Evolutionary conservation across 2,797 vertebrate species (phyloP).

Genomic region (Uromys caudimaculatus): DNA sequence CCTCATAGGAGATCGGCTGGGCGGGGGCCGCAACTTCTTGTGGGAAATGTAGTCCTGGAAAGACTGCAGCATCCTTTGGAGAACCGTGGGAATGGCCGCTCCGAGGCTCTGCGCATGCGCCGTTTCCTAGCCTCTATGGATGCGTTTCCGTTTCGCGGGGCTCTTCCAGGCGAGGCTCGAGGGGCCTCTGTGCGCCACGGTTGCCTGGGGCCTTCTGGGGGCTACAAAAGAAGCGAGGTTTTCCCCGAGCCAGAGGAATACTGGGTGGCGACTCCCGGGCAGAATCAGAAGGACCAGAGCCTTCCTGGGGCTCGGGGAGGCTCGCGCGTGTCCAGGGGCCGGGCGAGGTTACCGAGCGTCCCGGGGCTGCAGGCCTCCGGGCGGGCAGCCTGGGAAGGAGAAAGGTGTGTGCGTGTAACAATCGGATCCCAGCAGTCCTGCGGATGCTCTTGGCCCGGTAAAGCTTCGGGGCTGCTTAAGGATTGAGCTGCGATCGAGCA

Average conservation of each 20-base stretch:
- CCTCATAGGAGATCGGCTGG: not conserved
- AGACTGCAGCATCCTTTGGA: accelerated
- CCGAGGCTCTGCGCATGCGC: not conserved
- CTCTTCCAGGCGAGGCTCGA: accelerated
- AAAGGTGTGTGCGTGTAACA: not conserved
- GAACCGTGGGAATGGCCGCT: not conserved
- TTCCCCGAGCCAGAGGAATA: not conserved
- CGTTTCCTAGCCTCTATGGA: accelerated
- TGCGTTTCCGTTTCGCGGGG: not conserved
- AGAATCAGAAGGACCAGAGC: not conserved
- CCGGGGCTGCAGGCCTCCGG: not conserved
- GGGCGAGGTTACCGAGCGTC: not conserved
- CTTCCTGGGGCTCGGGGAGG: not conserved
- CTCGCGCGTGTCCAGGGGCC: not conserved
- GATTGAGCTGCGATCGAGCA: not conserved
- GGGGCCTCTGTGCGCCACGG: accelerated
- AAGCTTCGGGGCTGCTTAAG: not conserved
- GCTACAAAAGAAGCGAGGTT: not conserved
- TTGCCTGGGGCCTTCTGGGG: not conserved
- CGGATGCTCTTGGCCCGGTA: not conserved
- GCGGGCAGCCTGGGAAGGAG: not conserved
- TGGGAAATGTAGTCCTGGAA: conserved; percentile 11
- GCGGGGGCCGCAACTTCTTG: not conserved
- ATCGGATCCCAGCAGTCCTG: not conserved
- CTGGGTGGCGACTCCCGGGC: not conserved